These are phyloP conservation scores for Gisinianus flammeolus DNA, from an alignment of 2,888 invertebrate species.

Conservation along the genomic window DNA sequence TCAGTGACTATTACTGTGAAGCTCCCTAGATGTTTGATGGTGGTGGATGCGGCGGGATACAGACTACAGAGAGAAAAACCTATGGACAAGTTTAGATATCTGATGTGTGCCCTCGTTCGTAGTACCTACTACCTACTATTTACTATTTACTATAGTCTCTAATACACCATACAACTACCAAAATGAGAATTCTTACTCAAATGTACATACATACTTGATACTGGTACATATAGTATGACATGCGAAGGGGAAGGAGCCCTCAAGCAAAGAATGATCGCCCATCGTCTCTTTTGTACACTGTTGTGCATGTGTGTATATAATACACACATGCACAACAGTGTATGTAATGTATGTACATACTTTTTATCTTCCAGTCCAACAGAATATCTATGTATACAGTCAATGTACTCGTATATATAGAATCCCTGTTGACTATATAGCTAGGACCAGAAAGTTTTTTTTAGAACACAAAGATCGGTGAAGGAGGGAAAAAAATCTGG, in stretches of 20 bases:
- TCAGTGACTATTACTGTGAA: constrained; percentile 11
- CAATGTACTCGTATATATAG: not conserved
- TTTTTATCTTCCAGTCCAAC: not conserved
- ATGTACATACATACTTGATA: too few relatives aligned
- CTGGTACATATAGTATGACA: too few relatives aligned
- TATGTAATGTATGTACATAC: too few relatives aligned
- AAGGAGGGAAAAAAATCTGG: constrained; percentile 4
- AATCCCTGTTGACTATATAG: too few relatives aligned
- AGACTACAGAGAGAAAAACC: not conserved
- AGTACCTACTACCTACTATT: not conserved
- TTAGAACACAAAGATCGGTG: not conserved
- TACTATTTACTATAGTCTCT: too few relatives aligned
- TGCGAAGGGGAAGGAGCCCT: constrained; percentile 25
- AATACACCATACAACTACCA: too few relatives aligned
- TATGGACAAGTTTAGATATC: not conserved
- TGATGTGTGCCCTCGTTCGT: not conserved
- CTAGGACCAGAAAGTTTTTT: not conserved
- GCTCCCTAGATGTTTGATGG: not conserved
- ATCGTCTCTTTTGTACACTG: not conserved
- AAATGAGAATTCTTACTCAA: too few relatives aligned
- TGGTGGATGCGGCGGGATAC: not conserved
- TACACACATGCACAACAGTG: too few relatives aligned
- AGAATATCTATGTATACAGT: not conserved
- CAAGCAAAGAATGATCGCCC: constrained; percentile 25
- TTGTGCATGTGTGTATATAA: too few relatives aligned